Percentiles rank a stretch among this genome's conserved stretches.
Conservation (phyloP, 2,888 invertebrate species). For the Dryomyza anilis region DNA sequence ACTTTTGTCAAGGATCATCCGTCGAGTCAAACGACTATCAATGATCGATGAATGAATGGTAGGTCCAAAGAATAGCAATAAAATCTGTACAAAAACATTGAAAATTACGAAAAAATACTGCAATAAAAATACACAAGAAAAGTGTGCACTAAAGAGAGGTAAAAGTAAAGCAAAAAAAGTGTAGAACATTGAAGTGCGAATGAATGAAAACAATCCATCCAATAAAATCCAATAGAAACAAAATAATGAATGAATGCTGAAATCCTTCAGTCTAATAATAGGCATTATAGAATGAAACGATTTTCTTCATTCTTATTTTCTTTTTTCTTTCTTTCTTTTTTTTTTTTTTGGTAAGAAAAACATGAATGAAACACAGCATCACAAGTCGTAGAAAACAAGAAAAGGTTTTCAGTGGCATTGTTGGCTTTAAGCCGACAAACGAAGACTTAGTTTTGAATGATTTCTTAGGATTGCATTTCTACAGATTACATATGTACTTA, state of each 20-base stretch:
- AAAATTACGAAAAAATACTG: constrained; percentile 1
- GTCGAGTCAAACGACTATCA: neutral
- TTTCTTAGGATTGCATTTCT: too few relatives aligned
- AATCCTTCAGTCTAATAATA: constrained; percentile 7
- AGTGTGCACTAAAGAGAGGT: neutral
- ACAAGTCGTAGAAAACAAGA: neutral
- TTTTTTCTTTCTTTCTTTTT: neutral
- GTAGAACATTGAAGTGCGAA: constrained; percentile 1
- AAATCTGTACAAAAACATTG: constrained; percentile 12
- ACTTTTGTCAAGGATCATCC: constrained; percentile 20
- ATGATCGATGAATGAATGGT: constrained; percentile 15
- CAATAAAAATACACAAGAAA: neutral
- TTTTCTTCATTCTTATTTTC: neutral
- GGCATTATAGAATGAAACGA: neutral
- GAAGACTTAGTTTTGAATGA: too few relatives aligned
- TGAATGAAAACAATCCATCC: constrained; percentile 4
- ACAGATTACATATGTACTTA: too few relatives aligned
- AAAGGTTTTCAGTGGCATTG: neutral
- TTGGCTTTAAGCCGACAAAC: neutral
- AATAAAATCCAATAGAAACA: constrained; percentile 16
- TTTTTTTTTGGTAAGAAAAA: neutral
- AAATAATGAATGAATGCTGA: constrained; percentile 19
- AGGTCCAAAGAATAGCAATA: constrained; percentile 18
- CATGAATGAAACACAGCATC: neutral
- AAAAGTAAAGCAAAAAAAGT: neutral